Base-by-base conservation (phyloP, 2,113 vertebrate species). In the Lipotes vexillifer region DNA sequence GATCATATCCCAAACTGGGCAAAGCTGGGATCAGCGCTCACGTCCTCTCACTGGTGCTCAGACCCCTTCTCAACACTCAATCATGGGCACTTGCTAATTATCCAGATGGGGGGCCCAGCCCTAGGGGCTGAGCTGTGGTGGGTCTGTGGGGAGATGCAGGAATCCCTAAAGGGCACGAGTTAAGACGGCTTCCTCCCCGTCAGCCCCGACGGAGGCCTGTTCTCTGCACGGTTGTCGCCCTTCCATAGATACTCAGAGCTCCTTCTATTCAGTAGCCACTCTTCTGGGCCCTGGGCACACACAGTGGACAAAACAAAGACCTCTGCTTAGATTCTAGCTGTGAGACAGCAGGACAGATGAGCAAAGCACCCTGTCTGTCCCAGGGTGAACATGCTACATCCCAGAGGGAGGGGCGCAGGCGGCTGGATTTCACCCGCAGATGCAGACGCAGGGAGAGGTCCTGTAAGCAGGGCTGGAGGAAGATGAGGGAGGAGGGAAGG, bases 201-300 rank as follows among this genome's bases (percentile, higher is more conserved):
- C 21, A 1, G 8, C 13, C 6, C 29, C 21, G 8, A 27, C 8
- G 49, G n/a, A 38, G 69, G 38, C 36, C 82, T n/a, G 3, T 29
- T 0, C 0, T 65, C n/a, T 18, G 11, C 1, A 4, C 0, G 0
- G 6, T 21, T 8, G 13, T 21, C 57, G 4, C 5, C 21, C 31
- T 44, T 36, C n/a, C 49, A 41, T 8, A 23, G 21, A 12, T 21
- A 1, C 3, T 46, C 31, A 20, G n/a, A 74, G 15, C 4, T 31
- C n/a, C 59, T 46, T 4, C 57, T 8, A 5, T 29, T 44, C n/a
- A 68, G 7, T 6, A 21, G 59, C n/a, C 6, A 49, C 41, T 11
- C 5, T 12, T 36, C 59, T 23, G 52, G 44, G 77, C 41, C 27
- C 59, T 25, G 14, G 75, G 36, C 31, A 83, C 21, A 27, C 27